Evolutionary conservation across 2,113 vertebrate genomes (phyloP).

Genomic region (Numenius arquata): DNA sequence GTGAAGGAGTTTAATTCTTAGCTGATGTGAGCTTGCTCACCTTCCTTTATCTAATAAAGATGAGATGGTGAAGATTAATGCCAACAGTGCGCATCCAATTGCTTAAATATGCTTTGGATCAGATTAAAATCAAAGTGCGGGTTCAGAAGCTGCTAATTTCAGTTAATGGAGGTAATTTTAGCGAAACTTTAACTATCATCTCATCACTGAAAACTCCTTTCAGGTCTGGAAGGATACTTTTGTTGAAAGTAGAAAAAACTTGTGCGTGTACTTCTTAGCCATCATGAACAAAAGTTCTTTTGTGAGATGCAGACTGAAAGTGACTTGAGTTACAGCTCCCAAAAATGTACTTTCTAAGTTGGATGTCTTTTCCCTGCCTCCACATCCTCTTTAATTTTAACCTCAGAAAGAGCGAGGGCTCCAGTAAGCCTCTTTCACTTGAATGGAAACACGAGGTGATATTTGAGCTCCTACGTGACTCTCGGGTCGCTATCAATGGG

Average conservation of each 20-base stretch:
- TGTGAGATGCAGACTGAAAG: neutral
- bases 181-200: neutral
- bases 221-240: neutral
- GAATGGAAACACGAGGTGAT: neutral
- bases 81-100: fast-evolving
- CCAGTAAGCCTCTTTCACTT: neutral
- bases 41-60: neutral
- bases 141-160: neutral
- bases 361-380: neutral
- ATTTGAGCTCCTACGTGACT: neutral
- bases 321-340: neutral
- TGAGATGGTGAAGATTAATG: neutral
- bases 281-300: neutral
- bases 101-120: neutral
- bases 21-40: neutral
- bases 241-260: neutral
- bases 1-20: neutral
- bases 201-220: neutral
- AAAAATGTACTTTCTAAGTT: neutral
- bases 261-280: neutral
- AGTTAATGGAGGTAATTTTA: neutral
- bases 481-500: neutral
- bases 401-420: neutral
- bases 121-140: neutral
- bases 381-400: neutral